phyloP scores from a whole-genome alignment of 2,113 vertebrate genomes.

The Marcusenius ussheri region DNA sequence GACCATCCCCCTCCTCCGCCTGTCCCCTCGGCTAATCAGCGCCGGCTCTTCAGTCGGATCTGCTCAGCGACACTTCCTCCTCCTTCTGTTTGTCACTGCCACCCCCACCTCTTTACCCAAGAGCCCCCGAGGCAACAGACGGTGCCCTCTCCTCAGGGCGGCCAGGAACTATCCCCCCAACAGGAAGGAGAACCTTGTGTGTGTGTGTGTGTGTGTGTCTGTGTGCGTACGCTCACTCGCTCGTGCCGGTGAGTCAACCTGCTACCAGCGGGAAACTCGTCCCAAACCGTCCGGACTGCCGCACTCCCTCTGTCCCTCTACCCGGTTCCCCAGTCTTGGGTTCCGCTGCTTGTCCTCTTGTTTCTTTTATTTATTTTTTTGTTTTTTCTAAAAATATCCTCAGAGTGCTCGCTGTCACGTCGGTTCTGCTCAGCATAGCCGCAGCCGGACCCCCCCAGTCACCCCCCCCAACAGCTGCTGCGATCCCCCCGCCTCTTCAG shows the following conservation, averaged over 20 bases:
- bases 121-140: background rate
- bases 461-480: background rate
- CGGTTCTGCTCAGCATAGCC: background rate
- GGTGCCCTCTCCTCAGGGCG: slow-evolving; percentile 26
- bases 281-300: slow-evolving; percentile 1
- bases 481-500: background rate
- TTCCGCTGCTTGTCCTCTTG: background rate
- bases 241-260: background rate
- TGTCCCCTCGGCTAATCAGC: background rate
- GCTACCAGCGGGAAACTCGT: slow-evolving; percentile 17
- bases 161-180: slow-evolving; percentile 33
- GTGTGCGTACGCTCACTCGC: background rate
- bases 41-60: background rate
- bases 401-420: slow-evolving; percentile 43
- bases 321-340: background rate
- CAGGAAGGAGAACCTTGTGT: slow-evolving; percentile 14
- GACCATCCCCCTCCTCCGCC: slow-evolving; percentile 9
- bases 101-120: slow-evolving; percentile 1
- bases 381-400: slow-evolving; percentile 47
- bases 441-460: background rate
- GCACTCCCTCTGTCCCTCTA: slow-evolving; percentile 13
- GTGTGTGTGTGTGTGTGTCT: background rate
- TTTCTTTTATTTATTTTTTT: slow-evolving; percentile 25
- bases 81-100: background rate
- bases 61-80: background rate